A percentile compares a stretch with the other conserved stretches of the same genome.
Conservation (phyloP, 2,888 invertebrate species). For the Epinotia bilunana region DNA sequence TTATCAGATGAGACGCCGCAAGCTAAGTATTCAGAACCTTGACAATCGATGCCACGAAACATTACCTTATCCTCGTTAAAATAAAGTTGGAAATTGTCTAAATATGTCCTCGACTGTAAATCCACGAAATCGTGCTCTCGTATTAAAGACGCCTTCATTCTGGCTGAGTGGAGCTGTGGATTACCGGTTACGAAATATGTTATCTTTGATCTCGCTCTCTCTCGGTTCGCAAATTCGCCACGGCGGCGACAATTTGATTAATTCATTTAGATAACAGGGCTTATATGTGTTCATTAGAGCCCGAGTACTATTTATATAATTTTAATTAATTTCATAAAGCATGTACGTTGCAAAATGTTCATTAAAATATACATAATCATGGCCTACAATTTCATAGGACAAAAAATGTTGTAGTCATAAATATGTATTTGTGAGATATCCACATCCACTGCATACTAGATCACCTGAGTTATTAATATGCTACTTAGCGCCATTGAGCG, state of each 20-base stretch:
- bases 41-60: neutral
- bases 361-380: no score
- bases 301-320: neutral
- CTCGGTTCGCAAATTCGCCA: constrained; percentile 17
- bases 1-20: constrained; percentile 49
- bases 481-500: no score
- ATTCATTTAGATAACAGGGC: constrained; percentile 33
- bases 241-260: constrained; percentile 33
- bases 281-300: neutral
- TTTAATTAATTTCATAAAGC: neutral
- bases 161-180: neutral
- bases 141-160: constrained; percentile 4
- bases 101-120: constrained; percentile 5
- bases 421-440: no score
- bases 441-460: no score
- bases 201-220: constrained; percentile 33
- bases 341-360: neutral
- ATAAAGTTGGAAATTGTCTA: neutral
- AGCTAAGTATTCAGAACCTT: neutral
- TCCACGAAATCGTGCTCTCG: constrained; percentile 12
- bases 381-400: no score
- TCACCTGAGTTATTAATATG: no score
- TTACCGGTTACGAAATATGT: constrained; percentile 1
- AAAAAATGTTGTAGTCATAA: no score
- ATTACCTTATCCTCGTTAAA: neutral